These are phyloP conservation scores for Dexiosoma caninum DNA, from an alignment of 2,888 invertebrate species.

Conservation along the genomic window DNA sequence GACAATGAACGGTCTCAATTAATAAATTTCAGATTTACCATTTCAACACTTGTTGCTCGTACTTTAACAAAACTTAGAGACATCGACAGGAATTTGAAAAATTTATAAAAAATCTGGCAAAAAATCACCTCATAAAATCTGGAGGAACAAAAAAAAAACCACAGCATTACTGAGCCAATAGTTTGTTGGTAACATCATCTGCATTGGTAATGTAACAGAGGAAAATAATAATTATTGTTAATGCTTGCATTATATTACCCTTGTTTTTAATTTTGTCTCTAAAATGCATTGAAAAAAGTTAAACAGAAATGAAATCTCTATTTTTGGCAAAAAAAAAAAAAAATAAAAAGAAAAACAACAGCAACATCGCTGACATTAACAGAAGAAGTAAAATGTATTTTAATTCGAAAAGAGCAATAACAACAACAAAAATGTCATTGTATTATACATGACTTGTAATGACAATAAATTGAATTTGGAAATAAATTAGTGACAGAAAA, in stretches of 20 bases:
- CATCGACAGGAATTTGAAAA: too few species aligned
- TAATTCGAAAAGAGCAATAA: background rate
- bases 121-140: background rate
- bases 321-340: constrained; percentile 24
- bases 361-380: background rate
- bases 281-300: constrained; percentile 11
- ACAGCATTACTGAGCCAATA: background rate
- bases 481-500: constrained; percentile 49
- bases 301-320: constrained; percentile 14
- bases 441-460: constrained; percentile 44
- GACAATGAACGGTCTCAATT: too few species aligned
- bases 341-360: background rate
- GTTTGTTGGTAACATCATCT: constrained; percentile 13
- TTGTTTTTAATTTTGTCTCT: constrained; percentile 36
- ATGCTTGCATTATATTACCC: constrained; percentile 57
- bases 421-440: too few species aligned
- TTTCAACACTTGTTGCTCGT: too few species aligned
- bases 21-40: too few species aligned
- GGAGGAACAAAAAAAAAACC: background rate
- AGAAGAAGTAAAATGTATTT: constrained; percentile 2
- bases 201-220: background rate
- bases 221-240: constrained; percentile 7
- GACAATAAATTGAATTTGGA: constrained; percentile 54
- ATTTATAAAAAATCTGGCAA: too few species aligned
- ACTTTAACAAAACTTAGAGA: too few species aligned